Conservation (phyloP, 2,797 vertebrate species). For the Sebastes iracundus region DNA sequence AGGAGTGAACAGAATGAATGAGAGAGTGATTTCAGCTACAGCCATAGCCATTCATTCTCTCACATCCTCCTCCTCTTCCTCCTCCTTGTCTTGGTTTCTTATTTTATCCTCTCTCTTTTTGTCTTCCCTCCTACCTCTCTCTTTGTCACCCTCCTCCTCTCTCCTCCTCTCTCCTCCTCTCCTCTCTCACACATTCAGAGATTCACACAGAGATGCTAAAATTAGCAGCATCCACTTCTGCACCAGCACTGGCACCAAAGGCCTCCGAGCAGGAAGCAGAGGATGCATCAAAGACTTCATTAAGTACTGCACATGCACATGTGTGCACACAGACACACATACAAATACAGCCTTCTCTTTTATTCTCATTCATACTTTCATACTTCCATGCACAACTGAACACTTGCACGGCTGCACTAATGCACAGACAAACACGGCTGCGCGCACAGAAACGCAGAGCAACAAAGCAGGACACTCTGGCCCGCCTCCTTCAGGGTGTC, state of each 20-base stretch:
- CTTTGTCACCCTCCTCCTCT: neutral
- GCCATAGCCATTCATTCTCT: conserved; percentile 25
- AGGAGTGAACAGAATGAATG: neutral
- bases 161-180: neutral
- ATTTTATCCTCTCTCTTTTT: neutral
- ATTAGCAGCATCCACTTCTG: conserved; percentile 76
- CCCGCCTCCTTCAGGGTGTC: conserved; percentile 66
- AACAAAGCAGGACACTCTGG: conserved; percentile 52
- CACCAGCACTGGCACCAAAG: conserved; percentile 60
- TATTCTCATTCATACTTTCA: conserved; percentile 48
- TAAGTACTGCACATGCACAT: conserved; percentile 59
- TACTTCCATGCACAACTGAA: conserved; percentile 14
- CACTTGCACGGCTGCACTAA: neutral
- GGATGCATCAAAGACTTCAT: conserved; percentile 79
- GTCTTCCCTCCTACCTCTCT: conserved; percentile 15
- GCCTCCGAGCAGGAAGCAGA: conserved; percentile 68
- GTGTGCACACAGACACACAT: conserved; percentile 1
- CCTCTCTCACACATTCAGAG: conserved; percentile 56
- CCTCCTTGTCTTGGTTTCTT: neutral
- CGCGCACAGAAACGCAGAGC: neutral
- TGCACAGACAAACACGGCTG: neutral
- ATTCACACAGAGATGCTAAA: conserved; percentile 73
- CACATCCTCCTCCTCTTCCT: neutral
- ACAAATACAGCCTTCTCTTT: neutral
- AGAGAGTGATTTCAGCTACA: neutral